A percentile compares a stretch with the other conserved stretches of the same genome.
Evolutionary conservation across 2,797 vertebrate species (phyloP).

Genomic region (Ctenochaetus hawaiiensis): DNA sequence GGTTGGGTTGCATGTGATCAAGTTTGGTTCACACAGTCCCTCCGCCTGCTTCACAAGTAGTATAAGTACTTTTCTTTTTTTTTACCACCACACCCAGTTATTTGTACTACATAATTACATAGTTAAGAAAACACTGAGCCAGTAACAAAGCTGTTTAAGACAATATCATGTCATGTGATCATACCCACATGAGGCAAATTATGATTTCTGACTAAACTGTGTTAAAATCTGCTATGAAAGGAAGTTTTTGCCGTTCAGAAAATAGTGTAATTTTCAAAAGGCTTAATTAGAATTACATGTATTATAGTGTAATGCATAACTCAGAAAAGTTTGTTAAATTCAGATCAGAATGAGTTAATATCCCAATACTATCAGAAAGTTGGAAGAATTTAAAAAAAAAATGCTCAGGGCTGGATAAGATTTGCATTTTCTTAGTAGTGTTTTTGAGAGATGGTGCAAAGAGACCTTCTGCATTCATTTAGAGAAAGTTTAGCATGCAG

Average conservation of each 20-base stretch:
- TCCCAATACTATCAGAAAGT: neutral
- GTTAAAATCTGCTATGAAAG: neutral
- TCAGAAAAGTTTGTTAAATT: neutral
- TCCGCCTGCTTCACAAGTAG: too few relatives aligned
- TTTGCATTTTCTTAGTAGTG: too few relatives aligned
- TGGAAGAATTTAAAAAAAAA: neutral
- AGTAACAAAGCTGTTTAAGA: neutral
- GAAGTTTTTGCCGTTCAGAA: neutral
- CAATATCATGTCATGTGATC: neutral
- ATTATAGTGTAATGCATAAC: neutral
- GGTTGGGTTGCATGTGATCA: neutral
- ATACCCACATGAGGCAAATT: neutral
- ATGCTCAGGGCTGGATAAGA: too few relatives aligned
- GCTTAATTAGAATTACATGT: too few relatives aligned
- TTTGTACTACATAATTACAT: neutral
- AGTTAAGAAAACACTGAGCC: neutral
- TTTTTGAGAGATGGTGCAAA: too few relatives aligned
- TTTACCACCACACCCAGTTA: constrained; percentile 11
- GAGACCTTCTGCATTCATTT: too few relatives aligned
- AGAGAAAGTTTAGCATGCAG: too few relatives aligned
- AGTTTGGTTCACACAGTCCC: too few relatives aligned
- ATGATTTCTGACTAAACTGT: neutral
- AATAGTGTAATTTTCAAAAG: neutral
- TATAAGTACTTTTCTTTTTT: constrained; percentile 19
- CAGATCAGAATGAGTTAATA: neutral